These are phyloP conservation scores for Distichodus sexfasciatus DNA, from an alignment of 2,797 vertebrate species.

Conservation along the genomic window DNA sequence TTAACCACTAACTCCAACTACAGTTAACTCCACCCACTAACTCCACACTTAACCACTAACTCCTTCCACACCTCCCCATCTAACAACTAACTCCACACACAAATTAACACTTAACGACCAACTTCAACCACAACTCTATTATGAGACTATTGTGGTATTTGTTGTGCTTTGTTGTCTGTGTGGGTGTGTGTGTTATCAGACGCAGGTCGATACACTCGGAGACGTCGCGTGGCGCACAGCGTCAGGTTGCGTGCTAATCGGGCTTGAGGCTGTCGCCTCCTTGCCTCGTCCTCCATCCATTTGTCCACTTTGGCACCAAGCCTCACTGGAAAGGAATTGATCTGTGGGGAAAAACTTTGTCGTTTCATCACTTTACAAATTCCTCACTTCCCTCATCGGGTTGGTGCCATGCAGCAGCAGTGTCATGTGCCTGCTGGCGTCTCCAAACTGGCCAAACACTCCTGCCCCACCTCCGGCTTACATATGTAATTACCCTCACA, in stretches of 20 bases:
- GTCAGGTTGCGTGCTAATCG: background rate
- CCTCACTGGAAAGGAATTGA: slow-evolving; percentile 19
- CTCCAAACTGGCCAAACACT: no score
- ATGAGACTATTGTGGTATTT: no score
- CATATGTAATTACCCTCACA: slow-evolving; percentile 25
- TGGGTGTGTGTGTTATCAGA: background rate
- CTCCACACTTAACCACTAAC: no score
- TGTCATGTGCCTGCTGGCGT: no score
- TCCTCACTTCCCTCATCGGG: background rate
- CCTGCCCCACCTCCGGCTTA: slow-evolving; percentile 11
- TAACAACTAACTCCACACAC: no score
- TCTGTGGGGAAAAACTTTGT: slow-evolving; percentile 8
- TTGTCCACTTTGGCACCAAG: slow-evolving; percentile 4
- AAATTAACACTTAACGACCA: no score
- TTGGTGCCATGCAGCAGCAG: no score
- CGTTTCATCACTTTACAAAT: background rate
- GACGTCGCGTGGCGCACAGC: background rate
- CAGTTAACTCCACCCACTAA: no score
- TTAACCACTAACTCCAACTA: no score
- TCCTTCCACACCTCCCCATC: no score
- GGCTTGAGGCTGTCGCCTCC: background rate
- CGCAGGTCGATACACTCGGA: background rate
- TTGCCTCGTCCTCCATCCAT: slow-evolving; percentile 1
- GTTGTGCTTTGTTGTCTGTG: no score
- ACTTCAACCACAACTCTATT: no score